Base-by-base conservation (phyloP, 2,888 invertebrate species). In the Conistra vaccinii region DNA sequence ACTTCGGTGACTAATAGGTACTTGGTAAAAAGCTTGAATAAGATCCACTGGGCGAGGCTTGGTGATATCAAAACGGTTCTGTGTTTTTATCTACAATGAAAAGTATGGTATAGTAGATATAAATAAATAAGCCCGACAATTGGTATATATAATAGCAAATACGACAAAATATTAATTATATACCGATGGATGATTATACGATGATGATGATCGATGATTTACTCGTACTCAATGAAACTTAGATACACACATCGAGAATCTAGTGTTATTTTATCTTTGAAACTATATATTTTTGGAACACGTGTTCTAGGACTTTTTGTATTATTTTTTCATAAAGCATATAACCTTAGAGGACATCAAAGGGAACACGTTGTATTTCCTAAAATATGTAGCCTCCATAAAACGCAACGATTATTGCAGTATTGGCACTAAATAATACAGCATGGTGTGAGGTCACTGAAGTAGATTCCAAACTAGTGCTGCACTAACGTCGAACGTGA, bases 401-500 rank as follows among this genome's bases (percentile, higher is more conserved):
- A 79, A 87, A 80, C 58, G 48, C 66, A 65, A 79, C 69, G 76
- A 81, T 80, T 79, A 80, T 75, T 60, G 69, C 65, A 14, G 68
- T 48, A 81, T 79, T 74, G 80, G 67, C 61, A 61, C 58, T 79
- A 78, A 87, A 87, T 82, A 83, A 75, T 55, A 71, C 73, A 78
- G 69, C 51, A 73, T 53, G 32, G 55, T 69, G 65, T 72, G 72
- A 75, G 76, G 72, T 77, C 86, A 79, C 53, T 60, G 65, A 71
- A 83, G 79, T 82, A 78, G 73, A 72, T 85, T 79, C 72, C 65
- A 69, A 80, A 74, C 85, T 86, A 80, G 81, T 71, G 81, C 71
- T 84, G 80, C 80, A 78, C 81, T 80, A 80, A 78, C 83, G 62
- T 67, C 32, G 83, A 81, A 90, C 90, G 89, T 90, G 90, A 87